A percentile compares a stretch with the other conserved stretches of the same genome.
phyloP scores from a whole-genome alignment of 2,113 vertebrate species.

The Scatophagus argus region DNA sequence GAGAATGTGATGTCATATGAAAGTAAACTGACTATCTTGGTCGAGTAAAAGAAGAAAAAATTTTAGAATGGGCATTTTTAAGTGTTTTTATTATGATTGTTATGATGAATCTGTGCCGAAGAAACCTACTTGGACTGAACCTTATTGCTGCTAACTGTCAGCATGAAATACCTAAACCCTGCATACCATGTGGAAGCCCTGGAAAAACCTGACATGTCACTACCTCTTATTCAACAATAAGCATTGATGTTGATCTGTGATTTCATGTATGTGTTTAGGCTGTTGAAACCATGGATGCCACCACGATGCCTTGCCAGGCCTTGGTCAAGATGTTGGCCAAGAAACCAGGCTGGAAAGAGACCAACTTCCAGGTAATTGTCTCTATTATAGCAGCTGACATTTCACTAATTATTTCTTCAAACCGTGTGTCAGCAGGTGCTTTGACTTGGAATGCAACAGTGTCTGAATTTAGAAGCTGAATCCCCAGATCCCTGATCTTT shows the following conservation, averaged over 20 bases:
- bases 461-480: too few species aligned
- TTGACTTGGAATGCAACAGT: background rate
- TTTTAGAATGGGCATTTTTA: background rate
- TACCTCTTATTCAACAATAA: background rate
- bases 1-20: too few species aligned
- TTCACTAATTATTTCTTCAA: background rate
- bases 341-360: conserved; percentile 99
- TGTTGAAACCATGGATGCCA: conserved; percentile 94
- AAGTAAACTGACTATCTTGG: too few species aligned
- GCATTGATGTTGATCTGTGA: background rate
- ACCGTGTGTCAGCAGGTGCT: background rate
- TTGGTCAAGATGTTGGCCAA: conserved; percentile 97
- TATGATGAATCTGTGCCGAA: background rate
- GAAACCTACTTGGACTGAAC: background rate
- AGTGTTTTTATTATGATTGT: background rate
- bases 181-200: background rate
- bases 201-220: too few species aligned
- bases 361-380: conserved; percentile 94
- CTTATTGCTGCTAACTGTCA: background rate
- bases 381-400: background rate
- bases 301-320: conserved; percentile 95
- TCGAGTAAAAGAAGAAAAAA: too few species aligned
- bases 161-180: background rate
- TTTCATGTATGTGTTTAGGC: conserved; percentile 78
- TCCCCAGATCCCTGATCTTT: too few species aligned